phyloP scores from a whole-genome alignment of 2,113 vertebrate genomes.

The Limanda limanda region DNA sequence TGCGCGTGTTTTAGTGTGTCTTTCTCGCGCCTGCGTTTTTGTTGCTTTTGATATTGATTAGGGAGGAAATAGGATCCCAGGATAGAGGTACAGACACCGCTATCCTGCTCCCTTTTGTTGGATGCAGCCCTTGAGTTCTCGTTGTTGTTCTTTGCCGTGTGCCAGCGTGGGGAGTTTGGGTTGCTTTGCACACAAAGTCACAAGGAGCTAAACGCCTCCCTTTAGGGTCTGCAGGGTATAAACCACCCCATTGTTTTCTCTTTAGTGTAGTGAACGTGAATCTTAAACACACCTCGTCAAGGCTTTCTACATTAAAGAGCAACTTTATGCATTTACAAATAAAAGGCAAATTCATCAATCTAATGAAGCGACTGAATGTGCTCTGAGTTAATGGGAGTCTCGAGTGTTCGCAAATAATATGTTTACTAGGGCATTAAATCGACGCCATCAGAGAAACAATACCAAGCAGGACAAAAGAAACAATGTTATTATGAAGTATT shows the following conservation, averaged over 20 bases:
- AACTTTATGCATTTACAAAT: conserved; percentile 57
- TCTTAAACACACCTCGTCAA: conserved; percentile 56
- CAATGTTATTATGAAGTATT: neutral
- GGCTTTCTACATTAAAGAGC: conserved; percentile 41
- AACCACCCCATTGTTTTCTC: conserved; percentile 71
- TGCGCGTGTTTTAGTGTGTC: conserved; percentile 63
- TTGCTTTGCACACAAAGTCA: conserved; percentile 79
- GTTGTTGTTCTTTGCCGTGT: conserved; percentile 64
- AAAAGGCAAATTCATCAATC: conserved; percentile 45
- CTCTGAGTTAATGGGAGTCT: conserved; percentile 31
- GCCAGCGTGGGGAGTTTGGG: conserved; percentile 63
- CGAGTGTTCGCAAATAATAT: neutral
- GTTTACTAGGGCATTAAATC: no score
- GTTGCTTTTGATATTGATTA: conserved; percentile 85
- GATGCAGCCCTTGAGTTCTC: conserved; percentile 66
- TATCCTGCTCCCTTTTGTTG: conserved; percentile 71
- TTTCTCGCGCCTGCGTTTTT: conserved; percentile 60
- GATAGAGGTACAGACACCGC: conserved; percentile 64
- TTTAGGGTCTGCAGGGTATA: conserved; percentile 76
- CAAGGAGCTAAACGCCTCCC: conserved; percentile 77
- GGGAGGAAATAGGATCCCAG: conserved; percentile 77
- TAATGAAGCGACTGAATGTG: conserved; percentile 47
- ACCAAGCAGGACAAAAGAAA: conserved; percentile 5
- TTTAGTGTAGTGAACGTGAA: conserved; percentile 56
- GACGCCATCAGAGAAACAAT: no score